Evolutionary conservation across 2,797 vertebrate genomes (phyloP).

Genomic region (Molossus molossus): DNA sequence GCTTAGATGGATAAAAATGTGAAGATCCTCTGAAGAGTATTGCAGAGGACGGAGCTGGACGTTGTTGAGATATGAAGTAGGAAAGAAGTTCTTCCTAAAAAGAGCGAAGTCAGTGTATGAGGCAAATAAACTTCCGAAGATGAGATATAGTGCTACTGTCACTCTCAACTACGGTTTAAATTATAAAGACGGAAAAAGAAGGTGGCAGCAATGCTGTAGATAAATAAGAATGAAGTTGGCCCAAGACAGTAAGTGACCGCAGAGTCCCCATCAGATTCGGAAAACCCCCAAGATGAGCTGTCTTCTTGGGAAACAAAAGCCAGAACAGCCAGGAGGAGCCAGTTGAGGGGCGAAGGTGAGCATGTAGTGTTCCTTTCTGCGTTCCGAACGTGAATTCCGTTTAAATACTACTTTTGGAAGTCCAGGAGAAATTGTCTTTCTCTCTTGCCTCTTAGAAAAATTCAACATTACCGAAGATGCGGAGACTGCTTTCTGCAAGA

Average conservation of each 20-base stretch:
- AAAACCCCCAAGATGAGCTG: neutral
- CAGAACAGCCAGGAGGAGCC: neutral
- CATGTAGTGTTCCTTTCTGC: neutral
- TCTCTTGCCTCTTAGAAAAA: constrained; percentile 27
- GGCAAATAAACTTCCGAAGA: neutral
- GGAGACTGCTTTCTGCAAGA: neutral
- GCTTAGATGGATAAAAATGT: constrained; percentile 2
- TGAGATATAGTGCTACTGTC: neutral
- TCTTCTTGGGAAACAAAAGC: neutral
- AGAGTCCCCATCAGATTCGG: neutral
- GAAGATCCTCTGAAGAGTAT: neutral
- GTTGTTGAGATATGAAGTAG: neutral
- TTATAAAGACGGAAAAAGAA: neutral
- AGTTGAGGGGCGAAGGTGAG: neutral
- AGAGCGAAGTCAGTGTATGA: neutral
- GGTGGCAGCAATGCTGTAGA: neutral
- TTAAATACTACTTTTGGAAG: constrained; percentile 38
- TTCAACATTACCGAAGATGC: neutral
- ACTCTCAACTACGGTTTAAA: neutral
- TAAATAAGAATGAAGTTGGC: neutral
- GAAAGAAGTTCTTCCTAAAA: constrained; percentile 31
- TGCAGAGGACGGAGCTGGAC: neutral
- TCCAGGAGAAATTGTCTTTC: neutral
- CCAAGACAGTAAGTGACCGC: neutral
- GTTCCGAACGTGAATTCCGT: neutral